phyloP scores from a whole-genome alignment of 2,113 vertebrate species.

The Circaetus gallicus region DNA sequence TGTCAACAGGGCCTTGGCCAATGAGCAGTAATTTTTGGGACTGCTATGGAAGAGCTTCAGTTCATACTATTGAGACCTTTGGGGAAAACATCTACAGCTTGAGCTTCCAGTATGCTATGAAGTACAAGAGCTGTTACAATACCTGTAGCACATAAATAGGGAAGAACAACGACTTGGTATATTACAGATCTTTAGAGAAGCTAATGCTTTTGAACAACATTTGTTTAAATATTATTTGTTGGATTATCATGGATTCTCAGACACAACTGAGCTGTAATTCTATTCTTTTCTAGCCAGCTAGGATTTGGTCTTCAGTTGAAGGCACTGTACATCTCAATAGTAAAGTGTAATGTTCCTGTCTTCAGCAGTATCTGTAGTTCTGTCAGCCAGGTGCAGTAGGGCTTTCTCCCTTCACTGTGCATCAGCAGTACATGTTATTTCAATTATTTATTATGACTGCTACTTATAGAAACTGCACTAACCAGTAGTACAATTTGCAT shows the following conservation, averaged over 20 bases:
- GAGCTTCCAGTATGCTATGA: neutral
- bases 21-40: constrained; percentile 40
- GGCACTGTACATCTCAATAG: neutral
- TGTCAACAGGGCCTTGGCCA: constrained; percentile 43
- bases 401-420: neutral
- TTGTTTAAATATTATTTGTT: neutral
- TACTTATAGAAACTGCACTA: neutral
- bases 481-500: neutral
- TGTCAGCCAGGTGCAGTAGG: neutral
- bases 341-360: neutral
- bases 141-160: neutral
- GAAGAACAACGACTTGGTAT: neutral
- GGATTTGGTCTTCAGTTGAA: neutral
- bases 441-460: neutral
- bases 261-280: neutral
- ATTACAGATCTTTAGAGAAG: neutral
- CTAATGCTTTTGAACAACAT: neutral
- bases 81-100: neutral
- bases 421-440: neutral
- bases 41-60: constrained; percentile 33
- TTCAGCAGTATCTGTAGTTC: neutral
- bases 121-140: neutral
- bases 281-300: neutral
- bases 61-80: constrained; percentile 5
- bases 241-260: neutral